A percentile compares a stretch with the other conserved stretches of the same genome.
Conservation (phyloP, 2,797 vertebrate genomes). For the Parauchenoglanis punctatus region DNA sequence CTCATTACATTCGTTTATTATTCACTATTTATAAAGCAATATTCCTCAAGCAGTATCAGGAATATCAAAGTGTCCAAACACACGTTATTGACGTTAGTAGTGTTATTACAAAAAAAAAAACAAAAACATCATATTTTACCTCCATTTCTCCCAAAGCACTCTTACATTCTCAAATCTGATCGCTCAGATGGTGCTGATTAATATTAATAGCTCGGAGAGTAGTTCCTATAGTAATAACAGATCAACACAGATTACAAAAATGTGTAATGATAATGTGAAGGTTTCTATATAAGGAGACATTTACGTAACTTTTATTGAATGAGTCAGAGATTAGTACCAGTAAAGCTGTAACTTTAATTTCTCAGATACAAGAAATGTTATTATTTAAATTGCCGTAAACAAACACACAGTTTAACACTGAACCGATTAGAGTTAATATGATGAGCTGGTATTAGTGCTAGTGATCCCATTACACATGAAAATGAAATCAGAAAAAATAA, state of each 20-base stretch:
- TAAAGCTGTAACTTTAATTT: neutral
- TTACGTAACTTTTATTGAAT: neutral
- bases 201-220: neutral
- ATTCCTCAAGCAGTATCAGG: neutral
- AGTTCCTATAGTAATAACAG: neutral
- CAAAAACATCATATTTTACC: neutral
- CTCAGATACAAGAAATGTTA: neutral
- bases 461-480: neutral
- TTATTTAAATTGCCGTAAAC: neutral
- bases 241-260: neutral
- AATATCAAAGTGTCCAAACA: neutral
- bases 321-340: neutral
- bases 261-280: neutral
- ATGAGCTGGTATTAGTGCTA: neutral
- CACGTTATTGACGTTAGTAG: neutral
- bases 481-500: neutral
- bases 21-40: neutral
- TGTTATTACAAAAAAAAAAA: neutral
- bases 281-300: neutral
- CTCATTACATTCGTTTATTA: neutral
- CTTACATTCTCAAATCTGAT: neutral
- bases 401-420: neutral
- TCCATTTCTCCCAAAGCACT: neutral
- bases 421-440: neutral
- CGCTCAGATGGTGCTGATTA: neutral